Percentiles rank a stretch among this genome's conserved stretches.
Evolutionary conservation across 1,140 invertebrate genomes (phyloP).

Genomic region (Penaeus vannamei): DNA sequence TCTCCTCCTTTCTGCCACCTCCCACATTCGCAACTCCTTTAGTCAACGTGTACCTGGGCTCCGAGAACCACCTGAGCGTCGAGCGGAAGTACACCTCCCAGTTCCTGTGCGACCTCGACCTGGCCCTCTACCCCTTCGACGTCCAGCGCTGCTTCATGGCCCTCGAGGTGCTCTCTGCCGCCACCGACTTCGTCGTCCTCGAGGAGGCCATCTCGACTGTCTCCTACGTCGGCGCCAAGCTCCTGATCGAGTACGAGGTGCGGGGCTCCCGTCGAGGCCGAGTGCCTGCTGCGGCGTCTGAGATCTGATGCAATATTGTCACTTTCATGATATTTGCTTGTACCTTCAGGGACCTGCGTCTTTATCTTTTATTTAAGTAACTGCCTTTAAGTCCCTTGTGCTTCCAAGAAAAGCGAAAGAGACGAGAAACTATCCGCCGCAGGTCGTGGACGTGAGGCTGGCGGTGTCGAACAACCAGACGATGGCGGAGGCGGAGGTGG

Average conservation of each 20-base stretch:
- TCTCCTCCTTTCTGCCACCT: not conserved
- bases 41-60: slow-evolving; percentile 51
- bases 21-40: not conserved
- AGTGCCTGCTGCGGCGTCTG: too few species aligned
- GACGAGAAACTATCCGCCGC: not conserved
- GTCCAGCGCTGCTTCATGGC: slow-evolving; percentile 49
- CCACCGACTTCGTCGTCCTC: slow-evolving; percentile 54
- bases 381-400: too few species aligned
- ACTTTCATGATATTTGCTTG: too few species aligned
- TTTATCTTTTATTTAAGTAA: too few species aligned
- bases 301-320: too few species aligned
- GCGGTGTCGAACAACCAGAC: slow-evolving; percentile 42
- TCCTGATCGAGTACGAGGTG: slow-evolving; percentile 55
- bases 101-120: slow-evolving; percentile 56
- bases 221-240: slow-evolving; percentile 41
- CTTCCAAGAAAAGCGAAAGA: too few species aligned
- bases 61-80: slow-evolving; percentile 53
- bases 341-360: too few species aligned
- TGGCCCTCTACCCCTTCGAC: slow-evolving; percentile 58
- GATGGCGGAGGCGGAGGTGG: slow-evolving; percentile 28
- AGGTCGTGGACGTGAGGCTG: slow-evolving; percentile 50
- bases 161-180: slow-evolving; percentile 50
- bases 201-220: slow-evolving; percentile 5
- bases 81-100: slow-evolving; percentile 55
- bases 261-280: not conserved